Percentiles rank a stretch among this genome's conserved stretches.
Evolutionary conservation across 2,888 invertebrate genomes (phyloP).

Genomic region (Epirrhoe alternata): DNA sequence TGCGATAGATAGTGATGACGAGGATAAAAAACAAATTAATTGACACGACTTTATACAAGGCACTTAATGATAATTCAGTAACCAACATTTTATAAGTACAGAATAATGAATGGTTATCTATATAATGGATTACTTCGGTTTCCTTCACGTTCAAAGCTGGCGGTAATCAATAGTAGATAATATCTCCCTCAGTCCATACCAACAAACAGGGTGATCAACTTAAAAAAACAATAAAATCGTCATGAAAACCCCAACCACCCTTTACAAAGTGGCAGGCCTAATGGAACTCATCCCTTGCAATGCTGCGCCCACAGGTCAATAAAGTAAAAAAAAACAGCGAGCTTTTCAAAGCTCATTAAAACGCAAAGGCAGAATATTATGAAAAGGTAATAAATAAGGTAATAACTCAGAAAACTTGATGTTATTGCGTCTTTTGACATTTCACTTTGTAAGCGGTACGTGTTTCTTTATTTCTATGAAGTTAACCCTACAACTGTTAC

Average conservation of each 20-base stretch:
- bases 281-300: constrained; percentile 5
- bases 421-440: constrained; percentile 14
- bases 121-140: too few species aligned
- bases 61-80: too few species aligned
- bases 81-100: too few species aligned
- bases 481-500: neutral
- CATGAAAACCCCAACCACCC: neutral
- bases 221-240: neutral
- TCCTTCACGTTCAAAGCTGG: too few species aligned
- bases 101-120: too few species aligned
- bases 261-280: neutral
- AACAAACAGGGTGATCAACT: too few species aligned
- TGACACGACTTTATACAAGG: too few species aligned
- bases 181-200: too few species aligned
- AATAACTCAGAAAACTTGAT: constrained; percentile 15
- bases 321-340: neutral
- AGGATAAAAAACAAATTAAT: too few species aligned
- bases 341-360: constrained; percentile 6
- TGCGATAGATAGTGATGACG: too few species aligned
- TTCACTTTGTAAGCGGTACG: constrained; percentile 9
- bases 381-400: constrained; percentile 15
- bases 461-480: neutral
- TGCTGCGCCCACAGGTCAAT: constrained; percentile 1
- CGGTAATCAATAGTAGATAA: too few species aligned
- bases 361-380: constrained; percentile 6